phyloP scores from a whole-genome alignment of 37 sponge, comb jelly and placozoan genomes.

The Ianthella basta region DNA sequence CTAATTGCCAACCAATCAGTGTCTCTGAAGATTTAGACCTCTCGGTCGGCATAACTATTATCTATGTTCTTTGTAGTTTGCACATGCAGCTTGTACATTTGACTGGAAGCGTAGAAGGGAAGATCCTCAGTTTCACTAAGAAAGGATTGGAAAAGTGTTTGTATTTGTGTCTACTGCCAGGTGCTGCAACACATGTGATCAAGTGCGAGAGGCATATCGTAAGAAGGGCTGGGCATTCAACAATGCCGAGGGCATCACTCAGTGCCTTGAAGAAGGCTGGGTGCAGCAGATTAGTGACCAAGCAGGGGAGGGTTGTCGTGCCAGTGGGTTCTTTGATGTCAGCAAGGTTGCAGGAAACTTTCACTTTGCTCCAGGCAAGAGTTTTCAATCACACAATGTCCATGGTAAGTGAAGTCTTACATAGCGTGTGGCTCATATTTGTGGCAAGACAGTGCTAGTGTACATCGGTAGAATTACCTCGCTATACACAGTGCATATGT shows the following conservation, averaged over 20 bases:
- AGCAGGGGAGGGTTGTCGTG: conserved; percentile 89
- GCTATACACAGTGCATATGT: no score
- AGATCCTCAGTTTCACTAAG: no score
- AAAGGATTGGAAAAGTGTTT: no score
- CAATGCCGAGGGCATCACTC: conserved; percentile 65
- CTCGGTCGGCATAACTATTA: no score
- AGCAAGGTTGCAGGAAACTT: conserved; percentile 99
- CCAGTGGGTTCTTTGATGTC: conserved; percentile 85
- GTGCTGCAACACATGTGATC: conserved; percentile 97
- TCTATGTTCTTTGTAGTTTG: no score
- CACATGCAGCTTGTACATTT: no score
- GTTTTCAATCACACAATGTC: conserved; percentile 92
- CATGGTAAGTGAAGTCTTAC: conserved; percentile 75
- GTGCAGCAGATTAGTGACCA: conserved; percentile 73
- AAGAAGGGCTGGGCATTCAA: conserved; percentile 97
- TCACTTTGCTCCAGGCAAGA: conserved; percentile 99
- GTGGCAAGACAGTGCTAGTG: background rate
- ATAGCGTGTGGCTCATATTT: background rate
- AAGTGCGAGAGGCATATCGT: conserved; percentile 96
- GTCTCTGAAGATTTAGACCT: no score
- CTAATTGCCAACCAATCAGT: no score
- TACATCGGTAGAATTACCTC: no score
- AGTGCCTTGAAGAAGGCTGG: conserved; percentile 94
- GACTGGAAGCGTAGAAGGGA: no score
- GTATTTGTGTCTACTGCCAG: background rate